A percentile compares a stretch with the other conserved stretches of the same genome.
Evolutionary conservation across 2,113 vertebrate species (phyloP).

Genomic region (Cyphomyrus plagiostoma): DNA sequence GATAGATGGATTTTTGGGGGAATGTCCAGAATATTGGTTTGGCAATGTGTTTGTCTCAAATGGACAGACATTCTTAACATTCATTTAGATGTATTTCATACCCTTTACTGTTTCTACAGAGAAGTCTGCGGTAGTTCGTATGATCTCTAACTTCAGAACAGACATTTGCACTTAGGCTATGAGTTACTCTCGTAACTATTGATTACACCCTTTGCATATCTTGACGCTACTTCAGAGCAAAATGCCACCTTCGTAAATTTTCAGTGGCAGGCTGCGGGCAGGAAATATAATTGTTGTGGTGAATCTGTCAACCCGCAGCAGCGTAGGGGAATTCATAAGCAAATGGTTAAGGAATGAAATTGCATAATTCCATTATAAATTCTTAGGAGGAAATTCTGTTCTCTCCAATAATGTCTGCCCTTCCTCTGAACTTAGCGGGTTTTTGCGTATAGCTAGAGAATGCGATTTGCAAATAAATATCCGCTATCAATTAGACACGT

Average conservation of each 20-base stretch:
- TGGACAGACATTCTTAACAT: neutral
- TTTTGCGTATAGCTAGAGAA: neutral
- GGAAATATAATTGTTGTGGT: neutral
- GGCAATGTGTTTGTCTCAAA: neutral
- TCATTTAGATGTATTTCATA: neutral
- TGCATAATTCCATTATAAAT: slow-evolving; percentile 3
- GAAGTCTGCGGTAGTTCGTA: neutral
- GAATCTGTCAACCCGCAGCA: neutral
- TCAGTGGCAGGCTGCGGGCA: neutral
- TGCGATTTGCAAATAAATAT: neutral
- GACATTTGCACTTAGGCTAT: neutral
- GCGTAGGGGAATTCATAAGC: neutral
- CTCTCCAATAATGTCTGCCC: neutral
- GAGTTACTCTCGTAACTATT: neutral
- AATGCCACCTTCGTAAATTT: neutral
- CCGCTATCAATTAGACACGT: neutral
- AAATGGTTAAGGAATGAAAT: neutral
- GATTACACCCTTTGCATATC: neutral
- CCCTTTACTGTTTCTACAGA: neutral
- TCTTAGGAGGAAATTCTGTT: neutral
- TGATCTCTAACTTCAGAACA: neutral
- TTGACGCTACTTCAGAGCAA: neutral
- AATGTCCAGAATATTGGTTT: neutral
- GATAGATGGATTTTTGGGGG: neutral
- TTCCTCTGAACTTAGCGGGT: neutral